Evolutionary conservation across 2,797 vertebrate genomes (phyloP), one percentile per base, ranked within the genome.

Genomic region (Intellagama lesueurii): DNA sequence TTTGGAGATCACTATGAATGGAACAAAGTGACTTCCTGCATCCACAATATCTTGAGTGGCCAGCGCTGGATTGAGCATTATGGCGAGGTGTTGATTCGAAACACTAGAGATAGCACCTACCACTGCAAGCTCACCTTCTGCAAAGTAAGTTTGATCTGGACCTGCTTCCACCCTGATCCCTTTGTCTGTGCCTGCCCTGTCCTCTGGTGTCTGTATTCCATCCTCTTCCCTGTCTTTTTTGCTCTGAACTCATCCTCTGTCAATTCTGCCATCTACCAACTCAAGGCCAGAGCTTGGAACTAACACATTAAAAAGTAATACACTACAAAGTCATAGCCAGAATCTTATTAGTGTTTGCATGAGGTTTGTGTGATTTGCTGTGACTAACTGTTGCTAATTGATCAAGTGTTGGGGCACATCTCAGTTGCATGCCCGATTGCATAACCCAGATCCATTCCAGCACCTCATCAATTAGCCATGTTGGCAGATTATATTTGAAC

Each of bases 1-100:
- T 98, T 97, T 56, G 98, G 98, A n/a, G 98, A 99, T 89, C 98
- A 99, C 95, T 99, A 98, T 4, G 98, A 99, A 95, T 99, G 98
- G 98, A 99, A 99, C 97, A 99, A 99, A 96, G 98, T 99, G 64
- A 98, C 98, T 0, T 98, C 98, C 32, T 99, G 98, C 96, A 98
- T 99, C 95, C 98, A 99, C 90, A 99, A 99, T 73, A 98, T 99
- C 87, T 96, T 99, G 69, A 99, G 98, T n/a, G 98, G 98, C 92
- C 98, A 98, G 89, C 98, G 98, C 64, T 99, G 98, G 90, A 97
- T 99, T 26, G 98, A 99, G 95, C 98, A 99, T 92, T 99, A 99
- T 0, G 98, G 98, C 0, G 98, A 99, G 92, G 98, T 98, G 89
- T 94, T 97, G 80, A 99, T 99, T 94, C 97, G 97, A 72, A 99